Evolutionary conservation across 1,140 invertebrate genomes (phyloP), one percentile per base, ranked within the genome.

Genomic region (Bombus ignitus): DNA sequence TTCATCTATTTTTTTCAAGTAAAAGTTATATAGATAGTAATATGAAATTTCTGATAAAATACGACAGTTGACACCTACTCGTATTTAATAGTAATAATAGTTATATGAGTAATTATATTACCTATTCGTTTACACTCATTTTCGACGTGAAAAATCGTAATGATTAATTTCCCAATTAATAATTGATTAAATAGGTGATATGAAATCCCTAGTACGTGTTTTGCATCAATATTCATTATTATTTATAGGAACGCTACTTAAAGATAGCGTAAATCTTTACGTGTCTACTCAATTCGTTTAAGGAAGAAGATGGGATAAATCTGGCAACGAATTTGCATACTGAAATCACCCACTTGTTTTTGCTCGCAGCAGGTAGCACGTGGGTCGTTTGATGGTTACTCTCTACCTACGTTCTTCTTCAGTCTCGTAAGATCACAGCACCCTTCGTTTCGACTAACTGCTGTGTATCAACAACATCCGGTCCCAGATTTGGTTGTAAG

Each of bases 331-430:
- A 88, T 90, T 90, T 90, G 91, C 90, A 89, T 91, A 90, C 78
- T 76, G 89, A 90, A 89, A 88, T 89, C 92, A 90, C 89, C 91
- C 89, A 91, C 92, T 88, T 90, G 92, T 91, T 90, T 89, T 86
- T 83, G 68, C 87, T 90, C 91, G 81, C 92, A 92, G 90, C 93
- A 90, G 92, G 92, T 92, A 93, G 89, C 91, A 90, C 90, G 84
- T 89, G 76, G 83, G 59, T 89, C 87, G 80, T 88, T 89, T 87
- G 88, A 86, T 89, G 92, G 88, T 92, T 91, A 90, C 88, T 87
- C 86, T 91, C 90, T 78, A 85, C 88, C 87, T 89, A 90, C 92
- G 87, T 88, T 82, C 87, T 90, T 91, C 87, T 85, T 71, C 79
- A 75, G 73, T 68, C 39, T 83, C 65, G 72, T 81, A 83, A 85